Percentiles rank a stretch among this genome's conserved stretches.
Conservation (phyloP, 2,113 vertebrate species). For the Isurus oxyrinchus region DNA sequence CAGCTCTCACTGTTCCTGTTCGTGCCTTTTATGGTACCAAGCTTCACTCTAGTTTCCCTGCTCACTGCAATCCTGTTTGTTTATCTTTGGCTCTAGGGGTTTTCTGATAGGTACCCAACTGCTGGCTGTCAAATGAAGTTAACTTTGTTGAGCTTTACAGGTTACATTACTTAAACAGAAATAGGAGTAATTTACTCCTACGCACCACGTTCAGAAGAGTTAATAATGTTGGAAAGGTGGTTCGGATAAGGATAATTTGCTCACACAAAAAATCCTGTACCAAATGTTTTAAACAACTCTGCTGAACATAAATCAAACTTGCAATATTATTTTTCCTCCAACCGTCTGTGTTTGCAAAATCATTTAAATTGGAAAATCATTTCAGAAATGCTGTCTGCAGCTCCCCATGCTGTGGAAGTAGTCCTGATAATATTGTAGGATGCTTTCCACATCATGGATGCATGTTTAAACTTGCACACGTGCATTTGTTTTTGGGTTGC, state of each 20-base stretch:
- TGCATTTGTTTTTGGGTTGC: not conserved
- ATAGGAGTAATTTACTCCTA: conserved; percentile 22
- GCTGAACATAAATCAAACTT: not conserved
- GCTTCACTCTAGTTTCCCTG: not conserved
- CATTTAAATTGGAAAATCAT: not conserved
- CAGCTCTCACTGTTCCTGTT: not conserved
- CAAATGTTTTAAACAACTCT: not conserved
- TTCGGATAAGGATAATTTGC: not conserved
- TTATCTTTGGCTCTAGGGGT: not conserved
- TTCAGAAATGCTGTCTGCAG: conserved; percentile 9
- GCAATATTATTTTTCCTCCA: not conserved
- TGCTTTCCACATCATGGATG: not conserved
- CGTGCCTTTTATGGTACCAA: not conserved
- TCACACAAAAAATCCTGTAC: not conserved
- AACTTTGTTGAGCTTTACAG: conserved; percentile 26
- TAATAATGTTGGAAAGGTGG: not conserved
- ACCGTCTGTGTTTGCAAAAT: not conserved
- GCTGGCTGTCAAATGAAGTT: conserved; percentile 31
- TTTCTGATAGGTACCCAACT: conserved; percentile 26
- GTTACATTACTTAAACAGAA: conserved; percentile 18
- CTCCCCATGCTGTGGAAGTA: not conserved
- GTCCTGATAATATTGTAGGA: not conserved
- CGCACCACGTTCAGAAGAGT: not conserved
- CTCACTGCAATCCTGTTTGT: conserved; percentile 25
- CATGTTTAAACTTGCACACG: not conserved